Conservation (phyloP, 2,113 vertebrate genomes). For the Actenoides lindsayi region DNA sequence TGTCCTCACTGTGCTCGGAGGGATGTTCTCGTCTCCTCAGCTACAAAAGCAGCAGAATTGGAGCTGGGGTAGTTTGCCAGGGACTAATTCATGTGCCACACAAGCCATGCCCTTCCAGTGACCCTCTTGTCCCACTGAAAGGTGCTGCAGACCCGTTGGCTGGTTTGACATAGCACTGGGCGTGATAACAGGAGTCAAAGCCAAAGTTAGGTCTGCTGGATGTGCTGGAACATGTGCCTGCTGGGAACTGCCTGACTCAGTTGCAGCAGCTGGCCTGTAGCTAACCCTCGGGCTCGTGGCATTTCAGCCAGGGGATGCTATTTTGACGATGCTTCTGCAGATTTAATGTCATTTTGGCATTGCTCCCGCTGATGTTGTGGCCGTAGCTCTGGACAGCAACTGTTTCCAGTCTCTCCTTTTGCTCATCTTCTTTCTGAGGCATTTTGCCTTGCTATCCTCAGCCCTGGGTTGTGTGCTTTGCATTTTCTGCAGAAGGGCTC, state of each 20-base stretch:
- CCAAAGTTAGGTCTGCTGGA: not conserved
- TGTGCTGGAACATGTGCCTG: not conserved
- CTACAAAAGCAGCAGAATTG: not conserved
- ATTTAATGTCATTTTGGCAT: not conserved
- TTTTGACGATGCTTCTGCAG: not conserved
- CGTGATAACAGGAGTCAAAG: accelerated
- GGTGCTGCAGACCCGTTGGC: accelerated
- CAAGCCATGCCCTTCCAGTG: not conserved
- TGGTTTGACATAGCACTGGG: not conserved
- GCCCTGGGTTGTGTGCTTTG: not conserved
- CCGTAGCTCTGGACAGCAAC: not conserved
- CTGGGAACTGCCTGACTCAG: not conserved
- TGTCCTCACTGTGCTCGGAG: not conserved
- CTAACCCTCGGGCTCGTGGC: not conserved
- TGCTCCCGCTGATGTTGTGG: not conserved
- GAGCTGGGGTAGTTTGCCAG: not conserved
- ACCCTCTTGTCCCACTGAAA: not conserved
- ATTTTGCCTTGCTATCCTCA: not conserved
- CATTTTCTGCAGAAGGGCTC: not conserved
- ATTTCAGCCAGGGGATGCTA: not conserved
- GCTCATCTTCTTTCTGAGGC: not conserved
- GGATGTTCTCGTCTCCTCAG: accelerated
- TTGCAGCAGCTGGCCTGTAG: not conserved
- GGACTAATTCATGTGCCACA: not conserved
- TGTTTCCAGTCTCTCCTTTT: not conserved